Evolutionary conservation across 2,113 vertebrate genomes (phyloP).

Genomic region (Tichodroma muraria): DNA sequence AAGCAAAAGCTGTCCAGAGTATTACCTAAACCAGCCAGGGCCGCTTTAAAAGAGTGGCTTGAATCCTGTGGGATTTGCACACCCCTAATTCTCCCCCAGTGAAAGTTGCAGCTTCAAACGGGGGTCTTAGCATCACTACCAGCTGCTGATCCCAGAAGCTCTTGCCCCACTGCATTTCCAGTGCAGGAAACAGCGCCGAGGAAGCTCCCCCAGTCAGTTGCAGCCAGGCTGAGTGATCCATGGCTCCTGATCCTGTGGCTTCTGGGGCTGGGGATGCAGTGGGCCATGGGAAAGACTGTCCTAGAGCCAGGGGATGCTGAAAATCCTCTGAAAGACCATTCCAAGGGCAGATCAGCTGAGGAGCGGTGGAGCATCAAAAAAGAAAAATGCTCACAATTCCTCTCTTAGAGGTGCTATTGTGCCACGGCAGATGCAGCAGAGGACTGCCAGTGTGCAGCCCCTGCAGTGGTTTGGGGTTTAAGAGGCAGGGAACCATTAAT

Average conservation of each 20-base stretch:
- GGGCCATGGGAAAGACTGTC: neutral
- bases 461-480: neutral
- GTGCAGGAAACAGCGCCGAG: neutral
- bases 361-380: rapidly evolving
- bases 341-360: neutral
- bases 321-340: neutral
- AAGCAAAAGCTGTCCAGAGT: neutral
- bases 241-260: neutral
- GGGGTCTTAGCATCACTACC: rapidly evolving
- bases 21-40: neutral
- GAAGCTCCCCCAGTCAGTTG: rapidly evolving
- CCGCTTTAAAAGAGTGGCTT: neutral
- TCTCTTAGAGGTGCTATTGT: neutral
- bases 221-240: rapidly evolving
- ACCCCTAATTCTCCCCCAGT: neutral
- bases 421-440: neutral
- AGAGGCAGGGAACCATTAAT: neutral
- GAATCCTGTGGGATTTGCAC: neutral
- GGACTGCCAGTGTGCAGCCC: neutral
- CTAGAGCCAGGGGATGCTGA: neutral
- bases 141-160: neutral
- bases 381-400: neutral
- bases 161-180: too few species aligned
- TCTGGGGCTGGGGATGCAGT: rapidly evolving
- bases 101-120: neutral